A percentile compares a stretch with the other conserved stretches of the same genome.
Conservation (phyloP, 2,797 vertebrate species). For the Rhabdophis nuchalis region DNA sequence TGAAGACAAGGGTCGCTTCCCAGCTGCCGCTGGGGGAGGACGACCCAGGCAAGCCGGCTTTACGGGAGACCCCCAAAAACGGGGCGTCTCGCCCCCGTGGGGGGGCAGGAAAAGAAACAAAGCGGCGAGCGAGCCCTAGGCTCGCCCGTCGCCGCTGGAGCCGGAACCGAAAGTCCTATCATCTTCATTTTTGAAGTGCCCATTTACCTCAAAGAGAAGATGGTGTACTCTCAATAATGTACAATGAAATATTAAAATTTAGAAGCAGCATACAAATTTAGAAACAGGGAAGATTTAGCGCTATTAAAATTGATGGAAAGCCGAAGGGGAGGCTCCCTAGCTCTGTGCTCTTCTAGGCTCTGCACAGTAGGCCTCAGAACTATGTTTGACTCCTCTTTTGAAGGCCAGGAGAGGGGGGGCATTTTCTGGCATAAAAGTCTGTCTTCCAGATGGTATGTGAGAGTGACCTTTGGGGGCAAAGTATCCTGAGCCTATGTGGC, state of each 20-base stretch:
- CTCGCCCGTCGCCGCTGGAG: too few relatives aligned
- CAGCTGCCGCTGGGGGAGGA: too few relatives aligned
- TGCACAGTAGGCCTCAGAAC: neutral
- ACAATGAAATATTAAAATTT: neutral
- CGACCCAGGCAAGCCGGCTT: too few relatives aligned
- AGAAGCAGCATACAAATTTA: neutral
- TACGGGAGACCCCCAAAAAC: too few relatives aligned
- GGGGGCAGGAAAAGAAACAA: too few relatives aligned
- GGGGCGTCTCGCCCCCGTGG: too few relatives aligned
- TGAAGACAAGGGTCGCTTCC: too few relatives aligned
- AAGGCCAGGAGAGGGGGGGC: neutral
- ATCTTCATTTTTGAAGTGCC: neutral
- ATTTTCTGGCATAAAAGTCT: neutral
- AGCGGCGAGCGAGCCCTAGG: too few relatives aligned
- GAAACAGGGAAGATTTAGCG: neutral
- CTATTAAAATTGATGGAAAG: neutral
- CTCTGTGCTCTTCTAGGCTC: neutral
- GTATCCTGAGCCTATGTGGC: neutral
- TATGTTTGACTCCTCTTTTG: neutral
- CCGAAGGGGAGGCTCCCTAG: neutral
- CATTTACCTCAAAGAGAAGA: neutral
- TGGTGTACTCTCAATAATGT: neutral
- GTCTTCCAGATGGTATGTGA: neutral
- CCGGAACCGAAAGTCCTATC: too few relatives aligned
- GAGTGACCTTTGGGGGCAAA: neutral